These are phyloP conservation scores for Nematopogon swammerdamellus DNA, from an alignment of 2,888 invertebrate genomes.

Conservation along the genomic window DNA sequence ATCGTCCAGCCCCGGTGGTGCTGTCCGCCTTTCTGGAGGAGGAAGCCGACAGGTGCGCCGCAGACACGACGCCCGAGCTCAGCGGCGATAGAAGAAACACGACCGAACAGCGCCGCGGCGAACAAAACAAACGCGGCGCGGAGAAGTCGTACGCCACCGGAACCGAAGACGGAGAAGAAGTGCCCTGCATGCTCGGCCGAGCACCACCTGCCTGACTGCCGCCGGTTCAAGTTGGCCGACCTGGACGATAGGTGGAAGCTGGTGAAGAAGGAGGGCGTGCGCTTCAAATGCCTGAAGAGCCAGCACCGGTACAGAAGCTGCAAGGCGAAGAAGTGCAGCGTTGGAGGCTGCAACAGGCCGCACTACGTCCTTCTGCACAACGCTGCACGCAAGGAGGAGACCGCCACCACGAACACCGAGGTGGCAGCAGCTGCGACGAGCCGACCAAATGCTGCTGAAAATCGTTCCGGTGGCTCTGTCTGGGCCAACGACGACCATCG, in stretches of 20 bases:
- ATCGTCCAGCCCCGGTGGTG: too few relatives aligned
- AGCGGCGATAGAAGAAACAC: too few relatives aligned
- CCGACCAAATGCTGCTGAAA: background rate
- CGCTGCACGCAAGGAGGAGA: background rate
- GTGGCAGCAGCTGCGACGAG: background rate
- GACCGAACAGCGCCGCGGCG: too few relatives aligned
- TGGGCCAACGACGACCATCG: background rate
- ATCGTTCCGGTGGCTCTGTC: background rate
- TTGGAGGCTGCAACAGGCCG: background rate
- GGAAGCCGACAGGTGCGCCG: too few relatives aligned
- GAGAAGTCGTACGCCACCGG: too few relatives aligned
- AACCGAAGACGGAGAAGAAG: too few relatives aligned
- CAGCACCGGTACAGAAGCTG: background rate
- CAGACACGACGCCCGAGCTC: too few relatives aligned
- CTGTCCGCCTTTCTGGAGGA: too few relatives aligned
- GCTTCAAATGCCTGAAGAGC: background rate
- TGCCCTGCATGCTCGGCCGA: background rate
- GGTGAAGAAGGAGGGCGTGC: background rate
- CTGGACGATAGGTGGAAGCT: conserved; percentile 1
- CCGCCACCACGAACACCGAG: too few relatives aligned
- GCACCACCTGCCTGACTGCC: background rate
- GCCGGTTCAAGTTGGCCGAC: background rate
- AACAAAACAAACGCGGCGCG: too few relatives aligned
- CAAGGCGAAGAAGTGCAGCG: too few relatives aligned
- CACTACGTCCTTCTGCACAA: background rate